Evolutionary conservation across 1,140 invertebrate genomes (phyloP).

Genomic region (Macrostomum lignano): DNA sequence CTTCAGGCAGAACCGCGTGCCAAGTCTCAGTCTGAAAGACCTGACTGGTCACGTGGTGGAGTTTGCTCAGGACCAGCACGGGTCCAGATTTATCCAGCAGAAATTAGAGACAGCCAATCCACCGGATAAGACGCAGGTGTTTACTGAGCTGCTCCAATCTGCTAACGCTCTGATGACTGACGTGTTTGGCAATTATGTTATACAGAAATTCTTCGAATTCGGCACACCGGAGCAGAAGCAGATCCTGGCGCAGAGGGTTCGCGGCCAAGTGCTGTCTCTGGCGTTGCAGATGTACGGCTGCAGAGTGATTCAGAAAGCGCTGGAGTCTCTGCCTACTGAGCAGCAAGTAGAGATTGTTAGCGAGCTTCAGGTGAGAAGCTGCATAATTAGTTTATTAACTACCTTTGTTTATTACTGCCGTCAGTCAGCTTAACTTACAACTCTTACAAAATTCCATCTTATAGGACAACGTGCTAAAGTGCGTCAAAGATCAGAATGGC

Average conservation of each 20-base stretch:
- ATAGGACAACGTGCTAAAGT: conserved; percentile 83
- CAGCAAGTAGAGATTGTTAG: conserved; percentile 90
- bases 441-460: no score
- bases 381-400: no score
- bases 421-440: no score
- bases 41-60: conserved; percentile 31
- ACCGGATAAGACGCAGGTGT: conserved; percentile 85
- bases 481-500: conserved; percentile 96
- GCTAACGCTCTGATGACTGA: conserved; percentile 69
- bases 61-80: conserved; percentile 97
- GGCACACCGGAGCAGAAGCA: conserved; percentile 83
- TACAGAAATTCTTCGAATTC: conserved; percentile 97
- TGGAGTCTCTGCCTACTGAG: conserved; percentile 84
- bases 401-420: no score
- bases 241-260: conserved; percentile 1
- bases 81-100: conserved; percentile 94
- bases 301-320: conserved; percentile 89
- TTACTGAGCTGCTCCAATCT: conserved; percentile 44
- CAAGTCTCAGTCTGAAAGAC: conserved; percentile 67
- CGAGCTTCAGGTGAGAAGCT: conserved; percentile 78
- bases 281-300: conserved; percentile 99
- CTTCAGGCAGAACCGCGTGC: conserved; percentile 50
- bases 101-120: conserved; percentile 78
- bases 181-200: conserved; percentile 97
- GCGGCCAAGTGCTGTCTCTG: conserved; percentile 49